Conservation (phyloP, 2,113 vertebrate genomes). For the Centropus unirufus region DNA sequence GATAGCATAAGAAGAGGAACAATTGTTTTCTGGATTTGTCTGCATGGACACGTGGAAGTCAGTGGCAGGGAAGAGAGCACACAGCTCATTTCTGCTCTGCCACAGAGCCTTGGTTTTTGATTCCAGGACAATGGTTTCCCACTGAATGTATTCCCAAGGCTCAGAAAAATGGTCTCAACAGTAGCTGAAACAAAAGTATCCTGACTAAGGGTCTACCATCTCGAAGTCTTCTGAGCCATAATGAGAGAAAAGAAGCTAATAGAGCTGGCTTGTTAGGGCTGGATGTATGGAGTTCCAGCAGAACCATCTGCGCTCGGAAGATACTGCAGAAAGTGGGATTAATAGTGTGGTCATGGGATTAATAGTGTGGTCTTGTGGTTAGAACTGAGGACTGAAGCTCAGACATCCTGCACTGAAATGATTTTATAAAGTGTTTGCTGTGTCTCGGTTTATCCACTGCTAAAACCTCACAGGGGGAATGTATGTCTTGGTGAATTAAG, state of each 20-base stretch:
- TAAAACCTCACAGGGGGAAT: background rate
- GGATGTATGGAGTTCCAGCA: background rate
- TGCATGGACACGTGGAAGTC: background rate
- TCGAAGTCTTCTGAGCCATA: fast-evolving
- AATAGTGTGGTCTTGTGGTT: background rate
- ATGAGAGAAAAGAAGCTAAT: background rate
- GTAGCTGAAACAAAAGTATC: background rate
- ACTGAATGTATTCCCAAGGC: background rate
- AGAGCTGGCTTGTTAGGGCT: background rate
- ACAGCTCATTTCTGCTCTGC: background rate
- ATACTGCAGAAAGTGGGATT: background rate
- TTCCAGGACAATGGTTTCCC: background rate
- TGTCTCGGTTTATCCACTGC: background rate
- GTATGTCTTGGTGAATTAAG: background rate
- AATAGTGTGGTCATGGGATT: background rate
- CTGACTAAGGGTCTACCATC: background rate
- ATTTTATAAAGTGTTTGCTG: background rate
- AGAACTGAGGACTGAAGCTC: background rate
- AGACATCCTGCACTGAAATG: background rate
- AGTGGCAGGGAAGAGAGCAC: background rate
- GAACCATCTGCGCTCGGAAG: fast-evolving
- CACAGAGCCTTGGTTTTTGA: background rate
- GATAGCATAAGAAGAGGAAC: background rate
- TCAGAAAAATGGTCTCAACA: background rate
- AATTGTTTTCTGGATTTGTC: background rate